These are phyloP conservation scores for Neomorphus geoffroyi DNA, from an alignment of 2,797 vertebrate genomes.

Conservation along the genomic window DNA sequence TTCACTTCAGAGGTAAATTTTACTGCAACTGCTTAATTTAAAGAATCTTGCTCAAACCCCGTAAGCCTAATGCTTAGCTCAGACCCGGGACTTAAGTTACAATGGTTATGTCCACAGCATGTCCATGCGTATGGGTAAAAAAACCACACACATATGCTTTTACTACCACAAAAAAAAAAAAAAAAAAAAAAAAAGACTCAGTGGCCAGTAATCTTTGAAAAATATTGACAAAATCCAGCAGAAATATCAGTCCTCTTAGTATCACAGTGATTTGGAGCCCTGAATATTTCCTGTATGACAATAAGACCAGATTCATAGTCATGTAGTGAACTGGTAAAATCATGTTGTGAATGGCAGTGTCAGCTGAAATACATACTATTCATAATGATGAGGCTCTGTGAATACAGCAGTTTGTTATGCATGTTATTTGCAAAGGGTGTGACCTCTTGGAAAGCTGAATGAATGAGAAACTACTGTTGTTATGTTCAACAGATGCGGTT, in stretches of 20 bases:
- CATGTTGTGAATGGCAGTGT: not conserved
- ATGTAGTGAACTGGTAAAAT: not conserved
- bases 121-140: not conserved
- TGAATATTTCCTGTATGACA: not conserved
- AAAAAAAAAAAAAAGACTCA: not conserved
- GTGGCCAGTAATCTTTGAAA: not conserved
- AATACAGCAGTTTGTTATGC: not conserved
- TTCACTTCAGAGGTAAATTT: not conserved
- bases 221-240: not conserved
- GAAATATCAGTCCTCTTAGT: not conserved
- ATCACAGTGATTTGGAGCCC: not conserved
- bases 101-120: not conserved
- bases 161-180: not conserved
- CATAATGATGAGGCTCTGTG: not conserved
- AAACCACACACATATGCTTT: rapidly evolving
- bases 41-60: not conserved
- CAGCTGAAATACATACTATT: not conserved
- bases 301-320: not conserved
- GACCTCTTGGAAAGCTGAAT: conserved; percentile 25
- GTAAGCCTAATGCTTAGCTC: not conserved
- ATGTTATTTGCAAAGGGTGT: conserved; percentile 1
- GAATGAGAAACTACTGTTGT: not conserved
- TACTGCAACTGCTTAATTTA: not conserved
- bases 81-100: not conserved
- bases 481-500: not conserved